Base-by-base conservation (phyloP, 2,888 invertebrate species). In the Catocala sponsa region DNA sequence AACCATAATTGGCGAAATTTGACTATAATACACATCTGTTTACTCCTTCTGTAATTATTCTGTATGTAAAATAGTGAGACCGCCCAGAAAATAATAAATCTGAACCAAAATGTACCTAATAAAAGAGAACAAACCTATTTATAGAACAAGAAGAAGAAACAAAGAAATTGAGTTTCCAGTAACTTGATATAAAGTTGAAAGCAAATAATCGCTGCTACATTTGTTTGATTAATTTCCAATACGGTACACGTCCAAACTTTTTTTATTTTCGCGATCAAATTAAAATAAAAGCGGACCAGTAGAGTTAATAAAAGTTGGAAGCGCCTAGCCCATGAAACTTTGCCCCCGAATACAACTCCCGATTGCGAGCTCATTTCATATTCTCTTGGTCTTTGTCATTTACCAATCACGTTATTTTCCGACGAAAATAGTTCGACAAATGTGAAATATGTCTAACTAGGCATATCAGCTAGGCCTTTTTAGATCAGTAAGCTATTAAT, bases 321-420 rank as follows among this genome's bases (percentile, higher is more conserved):
- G 59, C 68, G 48, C 57, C 58, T 50, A 52, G 57, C 68, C 72
- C 52, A 62, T 65, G 62, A 70, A 79, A 82, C 78, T 81, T 78
- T 63, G 63, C 64, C 61, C 68, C 72, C 63, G 56, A 72, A 66
- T 68, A 63, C 59, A 79, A 81, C n/a, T n/a, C n/a, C n/a, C 68
- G 77, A 79, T 80, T 70, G 66, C 57, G 48, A 81, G 72, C 82
- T 85, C 80, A 82, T 82, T 82, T 75, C 55, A 74, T 76, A 84
- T 84, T 82, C 82, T 61, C 64, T 77, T 78, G 63, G 64, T 70
- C 72, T 76, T 76, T 79, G 67, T 72, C 72, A 68, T 76, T 78
- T 69, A 66, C 70, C 72, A 74, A 63, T 62, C 52, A 52, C 52
- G 46, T 67, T 61, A 61, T 62, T 56, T 51, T 44, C 6, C 33